Percentiles rank a stretch among this genome's conserved stretches.
Conservation (phyloP, 2,797 vertebrate species). For the Adelosebastes latens region DNA sequence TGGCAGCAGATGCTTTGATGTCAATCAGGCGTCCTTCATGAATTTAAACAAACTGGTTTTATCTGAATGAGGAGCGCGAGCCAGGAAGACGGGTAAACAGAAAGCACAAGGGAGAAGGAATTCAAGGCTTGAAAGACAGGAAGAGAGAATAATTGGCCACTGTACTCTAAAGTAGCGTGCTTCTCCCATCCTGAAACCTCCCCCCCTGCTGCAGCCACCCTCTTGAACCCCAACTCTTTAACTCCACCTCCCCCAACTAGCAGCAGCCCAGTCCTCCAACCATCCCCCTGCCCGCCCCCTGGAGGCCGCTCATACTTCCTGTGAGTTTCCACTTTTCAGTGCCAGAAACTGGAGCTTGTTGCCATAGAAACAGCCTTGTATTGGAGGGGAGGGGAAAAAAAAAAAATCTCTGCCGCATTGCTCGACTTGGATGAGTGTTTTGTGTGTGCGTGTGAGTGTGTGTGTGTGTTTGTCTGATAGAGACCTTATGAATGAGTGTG, state of each 20-base stretch:
- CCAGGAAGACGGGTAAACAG: constrained; percentile 1
- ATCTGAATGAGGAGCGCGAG: constrained; percentile 17
- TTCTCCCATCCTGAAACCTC: not conserved
- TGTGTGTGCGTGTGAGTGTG: constrained; percentile 22
- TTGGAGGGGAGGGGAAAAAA: constrained; percentile 36
- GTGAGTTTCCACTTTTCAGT: constrained; percentile 82
- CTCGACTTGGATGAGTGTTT: constrained; percentile 77
- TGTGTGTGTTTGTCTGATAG: constrained; percentile 36
- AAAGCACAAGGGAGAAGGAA: constrained; percentile 13
- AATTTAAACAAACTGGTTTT: constrained; percentile 53
- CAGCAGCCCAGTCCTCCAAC: constrained; percentile 21
- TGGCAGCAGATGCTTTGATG: constrained; percentile 57
- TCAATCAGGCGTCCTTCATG: constrained; percentile 45
- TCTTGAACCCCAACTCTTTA: constrained; percentile 32
- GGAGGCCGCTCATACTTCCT: constrained; percentile 80
- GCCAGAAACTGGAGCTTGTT: constrained; percentile 85
- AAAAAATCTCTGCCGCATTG: constrained; percentile 81
- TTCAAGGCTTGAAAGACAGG: not conserved
- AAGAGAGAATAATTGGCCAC: constrained; percentile 8
- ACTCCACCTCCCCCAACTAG: constrained; percentile 8
- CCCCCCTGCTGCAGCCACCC: constrained; percentile 15
- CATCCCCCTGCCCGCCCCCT: constrained; percentile 54
- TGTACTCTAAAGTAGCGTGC: not conserved
- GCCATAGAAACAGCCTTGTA: constrained; percentile 85
- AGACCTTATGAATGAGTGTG: constrained; percentile 62